These are phyloP conservation scores for Polydrusus tereticollis DNA, from an alignment of 2,888 invertebrate genomes.

Conservation along the genomic window DNA sequence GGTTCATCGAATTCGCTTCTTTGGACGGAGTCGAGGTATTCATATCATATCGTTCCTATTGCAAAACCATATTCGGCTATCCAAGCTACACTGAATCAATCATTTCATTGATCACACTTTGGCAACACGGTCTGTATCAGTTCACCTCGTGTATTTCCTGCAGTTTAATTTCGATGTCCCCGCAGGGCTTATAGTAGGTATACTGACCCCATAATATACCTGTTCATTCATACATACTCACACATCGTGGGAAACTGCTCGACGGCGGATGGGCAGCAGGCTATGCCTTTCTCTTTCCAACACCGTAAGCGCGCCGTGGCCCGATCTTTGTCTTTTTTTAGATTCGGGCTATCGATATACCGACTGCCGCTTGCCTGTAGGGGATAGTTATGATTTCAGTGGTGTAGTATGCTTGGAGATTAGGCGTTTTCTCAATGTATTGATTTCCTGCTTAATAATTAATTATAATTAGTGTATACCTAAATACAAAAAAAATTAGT, in stretches of 20 bases:
- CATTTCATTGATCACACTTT: conserved; percentile 34
- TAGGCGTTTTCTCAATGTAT: not conserved
- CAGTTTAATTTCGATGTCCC: conserved; percentile 58
- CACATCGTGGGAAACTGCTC: conserved; percentile 63
- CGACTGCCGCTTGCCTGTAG: conserved; percentile 37
- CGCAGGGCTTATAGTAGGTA: conserved; percentile 62
- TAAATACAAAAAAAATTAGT: not conserved
- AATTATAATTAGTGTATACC: not conserved
- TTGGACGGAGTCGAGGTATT: too few relatives aligned
- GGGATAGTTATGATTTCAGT: conserved; percentile 37
- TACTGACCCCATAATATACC: conserved; percentile 65
- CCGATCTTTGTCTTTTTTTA: conserved; percentile 46
- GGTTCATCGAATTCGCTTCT: not conserved
- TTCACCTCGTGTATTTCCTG: conserved; percentile 53
- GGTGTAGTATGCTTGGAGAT: conserved; percentile 24
- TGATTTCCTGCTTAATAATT: not conserved
- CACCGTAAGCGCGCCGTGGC: conserved; percentile 16
- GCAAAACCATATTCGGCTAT: not conserved
- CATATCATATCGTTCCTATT: too few relatives aligned
- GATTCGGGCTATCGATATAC: conserved; percentile 46
- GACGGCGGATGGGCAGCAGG: conserved; percentile 49
- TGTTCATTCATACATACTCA: conserved; percentile 64
- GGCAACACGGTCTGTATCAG: conserved; percentile 45
- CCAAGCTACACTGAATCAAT: not conserved
- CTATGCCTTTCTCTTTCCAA: conserved; percentile 50